Conservation (phyloP, 2,113 vertebrate genomes). For the Poeciliopsis occidentalis region DNA sequence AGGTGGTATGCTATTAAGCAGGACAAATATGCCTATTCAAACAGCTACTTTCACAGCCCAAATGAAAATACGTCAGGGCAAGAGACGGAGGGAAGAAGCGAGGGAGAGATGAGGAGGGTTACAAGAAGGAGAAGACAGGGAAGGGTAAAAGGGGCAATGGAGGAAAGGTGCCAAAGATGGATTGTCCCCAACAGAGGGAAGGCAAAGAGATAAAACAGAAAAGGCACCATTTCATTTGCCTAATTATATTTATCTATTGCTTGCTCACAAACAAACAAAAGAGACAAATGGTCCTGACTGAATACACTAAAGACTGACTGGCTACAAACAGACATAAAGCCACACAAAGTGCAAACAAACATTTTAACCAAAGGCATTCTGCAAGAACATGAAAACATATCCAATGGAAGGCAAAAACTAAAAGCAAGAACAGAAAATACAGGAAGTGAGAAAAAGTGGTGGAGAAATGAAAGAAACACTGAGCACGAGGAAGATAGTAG, state of each 20-base stretch:
- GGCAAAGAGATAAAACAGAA: conserved; percentile 67
- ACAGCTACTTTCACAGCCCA: conserved; percentile 76
- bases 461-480: conserved; percentile 57
- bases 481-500: conserved; percentile 47
- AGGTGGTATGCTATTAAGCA: conserved; percentile 81
- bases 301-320: conserved; percentile 49
- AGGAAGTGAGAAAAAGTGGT: conserved; percentile 43
- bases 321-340: conserved; percentile 30
- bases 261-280: conserved; percentile 72
- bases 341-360: conserved; percentile 22
- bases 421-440: conserved; percentile 29
- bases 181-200: conserved; percentile 60
- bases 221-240: conserved; percentile 74
- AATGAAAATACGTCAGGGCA: conserved; percentile 64
- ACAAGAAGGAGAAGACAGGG: conserved; percentile 47
- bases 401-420: conserved; percentile 11
- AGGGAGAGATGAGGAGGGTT: conserved; percentile 25
- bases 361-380: conserved; percentile 51
- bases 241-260: conserved; percentile 79
- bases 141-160: conserved; percentile 59
- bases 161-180: conserved; percentile 62
- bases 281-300: conserved; percentile 64
- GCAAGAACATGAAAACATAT: conserved; percentile 41
- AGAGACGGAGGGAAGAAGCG: conserved; percentile 26
- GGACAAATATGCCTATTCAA: conserved; percentile 85